Conservation (phyloP, 2,113 vertebrate genomes). For the Ochotona curzoniae region DNA sequence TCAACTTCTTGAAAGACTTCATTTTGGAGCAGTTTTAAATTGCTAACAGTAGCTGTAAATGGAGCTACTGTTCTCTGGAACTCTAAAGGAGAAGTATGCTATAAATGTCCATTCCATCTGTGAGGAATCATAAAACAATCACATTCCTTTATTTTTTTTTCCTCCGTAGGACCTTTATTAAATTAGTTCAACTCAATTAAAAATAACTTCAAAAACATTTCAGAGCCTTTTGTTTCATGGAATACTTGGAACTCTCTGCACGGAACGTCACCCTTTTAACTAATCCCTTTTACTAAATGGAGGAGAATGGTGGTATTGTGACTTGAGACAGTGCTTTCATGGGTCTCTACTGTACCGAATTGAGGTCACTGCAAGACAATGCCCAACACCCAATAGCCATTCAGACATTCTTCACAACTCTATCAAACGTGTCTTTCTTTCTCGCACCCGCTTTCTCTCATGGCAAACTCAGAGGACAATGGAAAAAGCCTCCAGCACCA, state of each 20-base stretch:
- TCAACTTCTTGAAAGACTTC: conserved; percentile 92
- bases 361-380: conserved; percentile 98
- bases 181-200: conserved; percentile 94
- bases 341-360: conserved; percentile 99
- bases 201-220: conserved; percentile 93
- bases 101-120: conserved; percentile 91
- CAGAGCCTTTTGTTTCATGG: conserved; percentile 90
- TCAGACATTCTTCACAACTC: conserved; percentile 97
- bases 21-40: conserved; percentile 91
- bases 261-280: conserved; percentile 94
- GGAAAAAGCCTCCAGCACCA: conserved; percentile 90
- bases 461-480: conserved; percentile 94
- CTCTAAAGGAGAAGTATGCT: conserved; percentile 90
- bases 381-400: conserved; percentile 96
- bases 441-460: conserved; percentile 91
- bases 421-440: conserved; percentile 98
- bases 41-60: conserved; percentile 92
- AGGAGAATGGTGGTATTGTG: conserved; percentile 98
- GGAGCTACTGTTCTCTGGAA: conserved; percentile 90
- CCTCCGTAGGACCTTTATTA: conserved; percentile 90
- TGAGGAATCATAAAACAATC: conserved; percentile 91
- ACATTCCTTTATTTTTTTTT: conserved; percentile 90
- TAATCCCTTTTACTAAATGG: conserved; percentile 97
- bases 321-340: conserved; percentile 96
- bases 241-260: conserved; percentile 98